These are phyloP conservation scores for Thalpophila matura DNA, from an alignment of 2,888 invertebrate species.

Conservation along the genomic window DNA sequence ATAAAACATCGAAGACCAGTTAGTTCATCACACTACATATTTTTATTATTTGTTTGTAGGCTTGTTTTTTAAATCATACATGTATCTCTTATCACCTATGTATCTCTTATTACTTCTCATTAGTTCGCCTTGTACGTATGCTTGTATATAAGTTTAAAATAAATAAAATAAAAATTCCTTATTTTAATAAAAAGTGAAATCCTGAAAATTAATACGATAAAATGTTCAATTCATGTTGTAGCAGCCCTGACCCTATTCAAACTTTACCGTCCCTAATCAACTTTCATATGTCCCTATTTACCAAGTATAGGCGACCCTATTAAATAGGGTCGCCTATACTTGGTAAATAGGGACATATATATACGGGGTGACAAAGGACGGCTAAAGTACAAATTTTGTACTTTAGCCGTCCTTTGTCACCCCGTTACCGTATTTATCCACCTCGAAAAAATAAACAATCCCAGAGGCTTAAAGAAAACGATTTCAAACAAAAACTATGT, in stretches of 20 bases:
- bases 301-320: slow-evolving; percentile 20
- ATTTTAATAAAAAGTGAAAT: slow-evolving; percentile 28
- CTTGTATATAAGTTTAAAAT: slow-evolving; percentile 24
- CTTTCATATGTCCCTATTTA: slow-evolving; percentile 23
- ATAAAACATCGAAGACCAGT: slow-evolving; percentile 18
- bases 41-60: slow-evolving; percentile 20
- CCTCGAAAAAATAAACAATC: slow-evolving; percentile 26
- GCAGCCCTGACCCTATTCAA: slow-evolving; percentile 26
- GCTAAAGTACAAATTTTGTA: slow-evolving; percentile 25
- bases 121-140: slow-evolving; percentile 24
- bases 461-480: slow-evolving; percentile 17
- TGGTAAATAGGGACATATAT: slow-evolving; percentile 21
- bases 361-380: slow-evolving; percentile 18
- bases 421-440: slow-evolving; percentile 24
- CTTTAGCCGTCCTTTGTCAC: slow-evolving; percentile 23
- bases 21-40: slow-evolving; percentile 19
- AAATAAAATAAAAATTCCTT: slow-evolving; percentile 20
- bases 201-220: slow-evolving; percentile 16
- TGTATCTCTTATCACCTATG: slow-evolving; percentile 15
- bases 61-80: slow-evolving; percentile 19
- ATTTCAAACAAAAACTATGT: slow-evolving; percentile 22
- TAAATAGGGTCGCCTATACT: slow-evolving; percentile 19
- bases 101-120: slow-evolving; percentile 20
- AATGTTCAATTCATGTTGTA: slow-evolving; percentile 26
- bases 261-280: slow-evolving; percentile 24